Base-by-base conservation (phyloP, 2,888 invertebrate genomes). In the Megaustenia siamemsis region DNA sequence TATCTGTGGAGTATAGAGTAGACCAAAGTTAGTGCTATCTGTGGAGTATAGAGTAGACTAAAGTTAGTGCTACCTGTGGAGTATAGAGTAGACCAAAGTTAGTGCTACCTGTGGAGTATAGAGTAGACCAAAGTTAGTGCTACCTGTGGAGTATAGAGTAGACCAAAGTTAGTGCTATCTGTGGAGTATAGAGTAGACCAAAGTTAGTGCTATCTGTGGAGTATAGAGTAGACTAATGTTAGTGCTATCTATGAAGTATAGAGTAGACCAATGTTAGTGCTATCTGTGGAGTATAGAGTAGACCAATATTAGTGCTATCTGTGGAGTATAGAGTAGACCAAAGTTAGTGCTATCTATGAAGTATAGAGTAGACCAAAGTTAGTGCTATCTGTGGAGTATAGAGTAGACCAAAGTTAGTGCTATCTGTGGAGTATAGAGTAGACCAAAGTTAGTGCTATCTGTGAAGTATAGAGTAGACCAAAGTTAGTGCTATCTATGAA, bases 401-500 rank as follows among this genome's bases (percentile, higher is more conserved):
- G n/a, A n/a, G n/a, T n/a, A n/a, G n/a, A n/a, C n/a, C n/a, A n/a
- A n/a, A n/a, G n/a, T n/a, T n/a, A n/a, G n/a, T n/a, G n/a, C n/a
- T n/a, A n/a, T n/a, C n/a, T n/a, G n/a, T n/a, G n/a, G n/a, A n/a
- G n/a, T n/a, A n/a, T n/a, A 60, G n/a, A 60, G n/a, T 60, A n/a
- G n/a, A 24, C 18, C 21, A 21, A n/a, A 15, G 24, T 8, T 60
- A 3, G n/a, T 60, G 5, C 6, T 60, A n/a, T 60, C n/a, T n/a
- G n/a, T 60, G 94, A 1, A 96, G 93, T 15, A 95, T 93, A 77
- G 94, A 95, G 71, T 96, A 94, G 63, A 97, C 90, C 15, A 96
- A 88, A 0, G 96, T 96, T 63, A 96, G 96, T 35, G 97, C 91
- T 0, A 97, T 93, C 94, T 94, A 90, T 28, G 89, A 35, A 35